A percentile compares a stretch with the other conserved stretches of the same genome.
These are phyloP conservation scores for Picus viridis DNA, from an alignment of 2,797 vertebrate genomes.

Conservation along the genomic window DNA sequence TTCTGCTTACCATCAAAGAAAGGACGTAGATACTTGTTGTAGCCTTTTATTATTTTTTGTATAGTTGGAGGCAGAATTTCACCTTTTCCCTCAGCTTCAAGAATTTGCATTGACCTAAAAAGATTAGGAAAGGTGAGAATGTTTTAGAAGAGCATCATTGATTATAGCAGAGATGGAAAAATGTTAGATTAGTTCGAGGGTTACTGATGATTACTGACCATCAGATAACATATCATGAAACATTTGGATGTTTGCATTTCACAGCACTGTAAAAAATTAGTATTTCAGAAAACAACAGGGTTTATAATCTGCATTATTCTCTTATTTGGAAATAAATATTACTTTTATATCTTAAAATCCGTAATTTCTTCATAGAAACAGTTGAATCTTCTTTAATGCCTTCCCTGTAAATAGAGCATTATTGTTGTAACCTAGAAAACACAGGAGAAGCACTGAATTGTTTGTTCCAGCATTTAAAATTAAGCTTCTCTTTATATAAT, in stretches of 20 bases:
- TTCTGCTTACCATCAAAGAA: slow-evolving; percentile 90
- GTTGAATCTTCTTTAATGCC: neutral
- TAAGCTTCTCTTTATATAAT: slow-evolving; percentile 36
- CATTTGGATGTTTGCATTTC: neutral
- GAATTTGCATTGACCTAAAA: slow-evolving; percentile 27
- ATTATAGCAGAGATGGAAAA: neutral
- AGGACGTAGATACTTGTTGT: slow-evolving; percentile 94
- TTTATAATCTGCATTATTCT: neutral
- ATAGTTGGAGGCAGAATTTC: slow-evolving; percentile 92
- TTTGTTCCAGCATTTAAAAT: slow-evolving; percentile 32
- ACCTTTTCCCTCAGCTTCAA: slow-evolving; percentile 77
- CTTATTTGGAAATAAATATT: neutral
- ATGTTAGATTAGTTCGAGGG: neutral
- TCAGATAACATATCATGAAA: neutral
- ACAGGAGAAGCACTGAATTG: neutral
- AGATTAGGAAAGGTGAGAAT: neutral
- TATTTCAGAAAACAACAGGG: neutral
- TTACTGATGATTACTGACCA: neutral
- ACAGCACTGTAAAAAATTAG: neutral
- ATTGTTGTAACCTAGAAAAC: neutral
- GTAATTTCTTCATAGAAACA: neutral
- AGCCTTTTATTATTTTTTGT: slow-evolving; percentile 93
- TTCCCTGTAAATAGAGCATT: neutral
- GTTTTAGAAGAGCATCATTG: neutral
- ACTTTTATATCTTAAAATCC: neutral